Evolutionary conservation across 2,888 invertebrate genomes (phyloP), one percentile per base, ranked within the genome.

Genomic region (Euplagia quadripunctaria): DNA sequence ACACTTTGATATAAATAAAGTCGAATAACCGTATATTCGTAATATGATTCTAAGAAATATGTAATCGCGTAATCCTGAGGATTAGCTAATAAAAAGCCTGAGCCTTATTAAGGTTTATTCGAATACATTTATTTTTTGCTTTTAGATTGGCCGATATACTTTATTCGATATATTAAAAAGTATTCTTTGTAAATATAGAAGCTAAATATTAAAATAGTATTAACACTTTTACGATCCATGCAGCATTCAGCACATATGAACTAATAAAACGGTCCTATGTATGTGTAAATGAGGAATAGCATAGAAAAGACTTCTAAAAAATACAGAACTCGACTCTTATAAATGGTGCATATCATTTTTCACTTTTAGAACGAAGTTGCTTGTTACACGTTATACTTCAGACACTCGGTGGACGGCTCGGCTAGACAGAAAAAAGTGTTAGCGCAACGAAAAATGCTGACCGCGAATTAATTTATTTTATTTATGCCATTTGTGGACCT

Each of bases 51-150:
- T 55, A 42, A 64, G 64, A 61, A 72, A 67, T 61, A 72, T 72
- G 49, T 67, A 64, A 68, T 64, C 16, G 52, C n/a, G 41, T 64
- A 72, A 72, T 52, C 55, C 64, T 72, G 72, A 64, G 67, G 61
- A 68, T 72, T 68, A 55, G 52, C 55, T 41, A 68, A 72, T 72
- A 72, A 72, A 68, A 68, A 42, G 52, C 64, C 63, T n/a, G 55
- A 68, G 43, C 46, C 72, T 72, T 72, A 68, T 72, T 68, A 72
- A 68, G 46, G 63, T 64, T 64, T 72, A 72, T 72, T 72, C 52
- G 43, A 68, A 46, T 49, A 68, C 55, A 66, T 64, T 64, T 64
- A 72, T 72, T 55, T 52, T 68, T 67, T 43, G 43, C 43, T 55
- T 68, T 63, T 12, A 63, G 68, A 68, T 55, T 58, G 68, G n/a